These are phyloP conservation scores for Callimorpha dominula DNA, from an alignment of 2,888 invertebrate genomes.

Conservation along the genomic window DNA sequence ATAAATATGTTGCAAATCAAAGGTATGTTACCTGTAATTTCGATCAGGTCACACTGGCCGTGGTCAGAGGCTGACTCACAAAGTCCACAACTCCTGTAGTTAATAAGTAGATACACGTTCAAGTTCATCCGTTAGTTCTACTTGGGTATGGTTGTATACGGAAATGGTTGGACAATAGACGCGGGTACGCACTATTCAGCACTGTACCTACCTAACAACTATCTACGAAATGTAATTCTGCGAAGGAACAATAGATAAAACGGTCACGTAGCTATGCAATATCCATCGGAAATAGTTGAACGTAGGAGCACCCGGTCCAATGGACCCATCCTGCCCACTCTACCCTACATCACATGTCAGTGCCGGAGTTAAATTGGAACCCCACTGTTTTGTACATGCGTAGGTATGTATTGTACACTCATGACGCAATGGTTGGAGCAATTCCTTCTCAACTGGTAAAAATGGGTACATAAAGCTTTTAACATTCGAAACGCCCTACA, in stretches of 20 bases:
- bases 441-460: background rate
- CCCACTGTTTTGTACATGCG: too few relatives aligned
- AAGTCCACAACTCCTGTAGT: too few relatives aligned
- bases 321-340: background rate
- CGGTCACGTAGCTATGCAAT: background rate
- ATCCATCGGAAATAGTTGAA: constrained; percentile 1
- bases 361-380: constrained; percentile 19
- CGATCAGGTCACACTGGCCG: too few relatives aligned
- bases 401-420: background rate
- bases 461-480: background rate
- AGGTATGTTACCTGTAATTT: too few relatives aligned
- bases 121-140: background rate
- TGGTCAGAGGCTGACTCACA: too few relatives aligned
- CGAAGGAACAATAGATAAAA: constrained; percentile 4
- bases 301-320: background rate
- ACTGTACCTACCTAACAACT: background rate
- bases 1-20: too few relatives aligned
- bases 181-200: background rate
- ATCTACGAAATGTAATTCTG: background rate
- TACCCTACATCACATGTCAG: constrained; percentile 10
- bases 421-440: background rate
- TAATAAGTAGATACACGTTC: too few relatives aligned
- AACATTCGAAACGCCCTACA: too few relatives aligned
- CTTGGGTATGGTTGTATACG: too few relatives aligned
- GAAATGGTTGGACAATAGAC: too few relatives aligned